phyloP scores from a whole-genome alignment of 2,113 vertebrate species.

The Eptatretus burgeri region DNA sequence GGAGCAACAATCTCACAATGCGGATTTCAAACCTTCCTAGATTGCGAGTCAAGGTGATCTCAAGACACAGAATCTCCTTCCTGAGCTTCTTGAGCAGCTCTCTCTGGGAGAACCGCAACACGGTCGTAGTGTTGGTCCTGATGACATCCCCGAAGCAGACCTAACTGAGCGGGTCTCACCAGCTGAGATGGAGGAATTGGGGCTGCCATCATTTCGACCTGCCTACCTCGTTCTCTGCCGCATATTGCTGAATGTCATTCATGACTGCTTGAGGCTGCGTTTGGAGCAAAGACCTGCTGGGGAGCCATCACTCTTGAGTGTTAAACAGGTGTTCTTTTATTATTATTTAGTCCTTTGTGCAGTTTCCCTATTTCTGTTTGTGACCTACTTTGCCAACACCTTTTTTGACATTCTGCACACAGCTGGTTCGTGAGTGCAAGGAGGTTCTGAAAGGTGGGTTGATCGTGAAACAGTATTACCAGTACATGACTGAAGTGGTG shows the following conservation, averaged over 20 bases:
- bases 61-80: constrained; percentile 35
- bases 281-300: constrained; percentile 87
- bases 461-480: constrained; percentile 96
- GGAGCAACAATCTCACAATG: too few relatives aligned
- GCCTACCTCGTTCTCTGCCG: constrained; percentile 80
- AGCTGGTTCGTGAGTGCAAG: constrained; percentile 90
- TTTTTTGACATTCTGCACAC: constrained; percentile 14
- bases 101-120: neutral
- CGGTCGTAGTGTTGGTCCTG: too few relatives aligned
- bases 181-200: constrained; percentile 61
- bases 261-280: constrained; percentile 83
- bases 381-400: too few relatives aligned
- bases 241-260: constrained; percentile 82
- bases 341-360: neutral
- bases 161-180: constrained; percentile 21
- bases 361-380: too few relatives aligned
- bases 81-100: constrained; percentile 27
- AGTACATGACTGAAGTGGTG: constrained; percentile 62
- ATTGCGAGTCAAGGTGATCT: too few relatives aligned
- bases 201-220: constrained; percentile 68
- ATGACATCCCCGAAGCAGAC: too few relatives aligned
- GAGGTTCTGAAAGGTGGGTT: constrained; percentile 86
- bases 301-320: constrained; percentile 75
- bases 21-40: too few relatives aligned
- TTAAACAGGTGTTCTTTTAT: constrained; percentile 45